phyloP scores from a whole-genome alignment of 2,113 vertebrate species.

The Dunckerocampus dactyliophorus region DNA sequence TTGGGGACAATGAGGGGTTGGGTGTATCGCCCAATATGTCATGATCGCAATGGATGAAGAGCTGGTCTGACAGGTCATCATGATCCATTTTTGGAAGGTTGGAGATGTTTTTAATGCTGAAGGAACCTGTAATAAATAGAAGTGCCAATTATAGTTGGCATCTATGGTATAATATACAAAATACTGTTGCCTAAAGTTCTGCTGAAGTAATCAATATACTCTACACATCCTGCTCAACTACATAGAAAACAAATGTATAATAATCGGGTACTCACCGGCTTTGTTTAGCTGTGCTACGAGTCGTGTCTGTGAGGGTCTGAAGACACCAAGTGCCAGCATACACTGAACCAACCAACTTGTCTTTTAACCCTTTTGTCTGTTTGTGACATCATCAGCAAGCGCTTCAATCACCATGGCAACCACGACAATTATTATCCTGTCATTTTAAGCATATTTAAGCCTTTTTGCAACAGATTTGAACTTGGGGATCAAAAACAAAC shows the following conservation, averaged over 20 bases:
- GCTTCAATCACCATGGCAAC: background rate
- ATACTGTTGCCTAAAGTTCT: too few species aligned
- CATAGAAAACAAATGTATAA: too few species aligned
- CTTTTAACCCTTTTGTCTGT: slow-evolving; percentile 6
- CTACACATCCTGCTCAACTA: too few species aligned
- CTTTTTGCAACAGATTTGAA: too few species aligned
- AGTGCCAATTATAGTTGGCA: too few species aligned
- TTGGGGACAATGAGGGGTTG: background rate
- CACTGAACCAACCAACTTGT: background rate
- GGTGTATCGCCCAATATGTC: background rate
- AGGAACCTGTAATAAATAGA: background rate
- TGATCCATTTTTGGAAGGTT: background rate
- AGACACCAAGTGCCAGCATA: background rate
- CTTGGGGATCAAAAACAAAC: too few species aligned
- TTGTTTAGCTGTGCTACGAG: background rate
- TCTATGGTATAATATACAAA: too few species aligned
- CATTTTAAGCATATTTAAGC: too few species aligned
- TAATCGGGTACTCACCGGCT: background rate
- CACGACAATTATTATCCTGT: background rate
- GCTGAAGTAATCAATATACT: too few species aligned
- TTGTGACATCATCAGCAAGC: background rate
- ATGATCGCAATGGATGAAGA: background rate
- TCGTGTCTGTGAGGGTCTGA: background rate
- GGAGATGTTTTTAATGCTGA: background rate
- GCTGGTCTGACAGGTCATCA: background rate